Conservation (phyloP, 2,888 invertebrate genomes). For the Chorisops tibialis region DNA sequence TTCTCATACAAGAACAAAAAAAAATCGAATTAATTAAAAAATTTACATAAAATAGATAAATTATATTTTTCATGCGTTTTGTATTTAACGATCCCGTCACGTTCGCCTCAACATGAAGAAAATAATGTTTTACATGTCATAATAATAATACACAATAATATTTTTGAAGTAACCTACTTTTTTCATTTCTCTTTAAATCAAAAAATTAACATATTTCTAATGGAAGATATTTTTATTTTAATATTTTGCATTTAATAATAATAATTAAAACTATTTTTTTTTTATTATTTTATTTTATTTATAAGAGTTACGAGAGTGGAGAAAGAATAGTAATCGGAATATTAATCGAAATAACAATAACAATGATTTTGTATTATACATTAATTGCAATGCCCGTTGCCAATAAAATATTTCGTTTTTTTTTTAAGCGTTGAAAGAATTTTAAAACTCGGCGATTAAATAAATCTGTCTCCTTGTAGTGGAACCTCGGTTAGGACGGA, state of each 20-base stretch:
- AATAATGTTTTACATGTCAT: neutral
- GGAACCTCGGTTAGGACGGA: too few relatives aligned
- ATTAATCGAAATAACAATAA: neutral
- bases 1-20: too few relatives aligned
- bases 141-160: constrained; percentile 6
- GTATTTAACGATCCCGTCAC: neutral
- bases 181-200: constrained; percentile 2
- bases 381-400: neutral
- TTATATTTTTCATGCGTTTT: neutral
- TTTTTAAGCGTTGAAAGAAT: too few relatives aligned
- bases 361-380: neutral
- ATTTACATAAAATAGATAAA: constrained; percentile 3
- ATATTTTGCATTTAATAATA: constrained; percentile 3
- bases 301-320: constrained; percentile 1
- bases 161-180: constrained; percentile 1
- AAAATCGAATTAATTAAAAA: too few relatives aligned
- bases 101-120: neutral
- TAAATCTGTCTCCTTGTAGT: too few relatives aligned
- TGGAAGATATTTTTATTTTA: constrained; percentile 8
- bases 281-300: neutral
- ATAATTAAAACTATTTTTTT: neutral
- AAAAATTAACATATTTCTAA: constrained; percentile 14
- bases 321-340: neutral
- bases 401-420: too few relatives aligned
- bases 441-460: too few relatives aligned